These are phyloP conservation scores for Oncorhynchus tshawytscha DNA, from an alignment of 2,113 vertebrate genomes.

Conservation along the genomic window DNA sequence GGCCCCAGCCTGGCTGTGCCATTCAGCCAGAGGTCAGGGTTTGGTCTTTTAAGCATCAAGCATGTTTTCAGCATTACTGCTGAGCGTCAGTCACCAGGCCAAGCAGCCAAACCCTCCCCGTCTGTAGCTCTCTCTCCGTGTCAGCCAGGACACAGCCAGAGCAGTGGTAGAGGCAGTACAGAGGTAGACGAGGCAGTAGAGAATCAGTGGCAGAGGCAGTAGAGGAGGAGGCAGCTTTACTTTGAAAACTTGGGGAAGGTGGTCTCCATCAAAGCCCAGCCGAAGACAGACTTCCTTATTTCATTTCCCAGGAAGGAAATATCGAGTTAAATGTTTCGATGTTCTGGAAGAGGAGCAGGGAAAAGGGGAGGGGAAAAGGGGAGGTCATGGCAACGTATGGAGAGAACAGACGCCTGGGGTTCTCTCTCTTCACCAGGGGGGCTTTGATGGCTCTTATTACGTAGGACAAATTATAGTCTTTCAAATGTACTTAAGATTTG, in stretches of 20 bases:
- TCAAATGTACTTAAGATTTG: conserved; percentile 50
- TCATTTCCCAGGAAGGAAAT: conserved; percentile 67
- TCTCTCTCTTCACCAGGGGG: conserved; percentile 17
- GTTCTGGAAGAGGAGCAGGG: conserved; percentile 45
- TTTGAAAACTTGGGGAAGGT: conserved; percentile 65
- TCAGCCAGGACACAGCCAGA: conserved; percentile 61
- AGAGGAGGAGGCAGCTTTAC: conserved; percentile 28
- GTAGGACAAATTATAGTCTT: conserved; percentile 57
- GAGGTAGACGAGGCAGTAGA: too few species aligned
- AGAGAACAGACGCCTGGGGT: conserved; percentile 23
- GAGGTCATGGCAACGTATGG: conserved; percentile 27
- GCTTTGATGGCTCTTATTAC: conserved; percentile 32
- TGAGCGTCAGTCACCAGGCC: conserved; percentile 49
- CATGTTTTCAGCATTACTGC: conserved; percentile 72
- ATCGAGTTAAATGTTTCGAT: conserved; percentile 63
- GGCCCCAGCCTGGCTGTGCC: conserved; percentile 37
- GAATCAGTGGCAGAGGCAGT: not conserved
- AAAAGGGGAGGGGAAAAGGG: conserved; percentile 18
- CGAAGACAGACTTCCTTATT: conserved; percentile 69
- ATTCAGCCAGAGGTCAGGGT: conserved; percentile 71
- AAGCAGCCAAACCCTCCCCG: conserved; percentile 56
- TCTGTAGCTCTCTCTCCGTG: conserved; percentile 36
- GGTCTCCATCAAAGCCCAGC: conserved; percentile 60
- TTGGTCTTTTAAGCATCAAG: conserved; percentile 69
- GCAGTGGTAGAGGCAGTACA: conserved; percentile 44